These are phyloP conservation scores for Clinocottus analis DNA, from an alignment of 2,113 vertebrate genomes.

Conservation along the genomic window DNA sequence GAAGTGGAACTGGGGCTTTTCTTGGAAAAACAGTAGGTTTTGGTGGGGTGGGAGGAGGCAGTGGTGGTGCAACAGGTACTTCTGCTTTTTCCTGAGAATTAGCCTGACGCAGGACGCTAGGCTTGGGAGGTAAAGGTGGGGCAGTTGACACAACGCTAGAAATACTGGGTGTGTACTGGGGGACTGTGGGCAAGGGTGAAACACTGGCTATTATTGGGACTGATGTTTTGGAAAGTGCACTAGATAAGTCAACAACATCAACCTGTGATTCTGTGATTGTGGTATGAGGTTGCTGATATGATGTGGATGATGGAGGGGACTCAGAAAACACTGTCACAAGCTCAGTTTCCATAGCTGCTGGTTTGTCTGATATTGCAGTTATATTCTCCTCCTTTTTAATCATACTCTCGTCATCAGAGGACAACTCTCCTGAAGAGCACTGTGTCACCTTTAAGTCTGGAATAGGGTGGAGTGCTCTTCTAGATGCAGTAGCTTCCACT, in stretches of 20 bases:
- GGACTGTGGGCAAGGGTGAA: constrained; percentile 83
- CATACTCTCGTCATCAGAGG: constrained; percentile 89
- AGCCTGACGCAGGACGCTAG: constrained; percentile 84
- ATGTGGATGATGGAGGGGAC: constrained; percentile 30
- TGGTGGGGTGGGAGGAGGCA: constrained; percentile 90
- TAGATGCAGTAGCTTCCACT: constrained; percentile 74
- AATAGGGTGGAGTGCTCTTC: constrained; percentile 89
- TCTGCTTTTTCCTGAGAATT: constrained; percentile 88
- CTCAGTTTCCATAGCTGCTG: constrained; percentile 52
- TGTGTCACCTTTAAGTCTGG: constrained; percentile 98
- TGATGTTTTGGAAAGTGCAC: constrained; percentile 56
- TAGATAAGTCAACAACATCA: constrained; percentile 77
- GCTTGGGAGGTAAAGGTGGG: constrained; percentile 86
- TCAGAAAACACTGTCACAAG: constrained; percentile 39
- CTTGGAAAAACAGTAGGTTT: constrained; percentile 92
- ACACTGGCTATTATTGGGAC: constrained; percentile 68
- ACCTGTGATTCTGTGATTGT: constrained; percentile 42
- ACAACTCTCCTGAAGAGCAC: constrained; percentile 93
- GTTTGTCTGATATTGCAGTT: constrained; percentile 77
- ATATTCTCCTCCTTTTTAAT: constrained; percentile 81
- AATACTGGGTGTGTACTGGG: constrained; percentile 82
- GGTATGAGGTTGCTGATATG: constrained; percentile 46
- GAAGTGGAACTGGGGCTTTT: constrained; percentile 83
- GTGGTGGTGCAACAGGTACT: constrained; percentile 84
- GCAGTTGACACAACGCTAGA: constrained; percentile 82